Conservation (phyloP, 2,113 vertebrate genomes). For the Garra rufa region DNA sequence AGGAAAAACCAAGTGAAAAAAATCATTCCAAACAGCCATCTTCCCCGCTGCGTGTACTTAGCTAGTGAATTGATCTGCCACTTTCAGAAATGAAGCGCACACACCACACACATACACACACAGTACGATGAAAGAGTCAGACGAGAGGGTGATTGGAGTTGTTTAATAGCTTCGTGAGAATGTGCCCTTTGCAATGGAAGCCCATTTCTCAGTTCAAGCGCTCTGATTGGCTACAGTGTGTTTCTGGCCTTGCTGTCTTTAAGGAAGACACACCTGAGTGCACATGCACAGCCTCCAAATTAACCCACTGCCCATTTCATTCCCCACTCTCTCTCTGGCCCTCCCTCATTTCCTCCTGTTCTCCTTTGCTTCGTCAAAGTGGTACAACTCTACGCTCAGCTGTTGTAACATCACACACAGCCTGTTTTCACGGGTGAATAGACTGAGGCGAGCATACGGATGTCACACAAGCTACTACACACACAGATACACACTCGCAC, state of each 20-base stretch:
- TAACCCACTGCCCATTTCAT: background rate
- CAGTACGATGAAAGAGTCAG: conserved; percentile 9
- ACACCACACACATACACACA: background rate
- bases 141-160: conserved; percentile 5
- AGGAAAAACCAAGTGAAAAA: conserved; percentile 18
- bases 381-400: background rate
- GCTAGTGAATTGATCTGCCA: conserved; percentile 39
- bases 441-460: background rate
- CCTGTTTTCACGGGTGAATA: conserved; percentile 14
- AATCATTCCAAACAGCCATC: conserved; percentile 40
- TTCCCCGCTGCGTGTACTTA: conserved; percentile 22
- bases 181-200: conserved; percentile 30
- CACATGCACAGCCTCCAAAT: conserved; percentile 19
- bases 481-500: conserved; percentile 21
- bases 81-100: conserved; percentile 31
- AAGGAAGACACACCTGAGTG: conserved; percentile 8
- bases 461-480: background rate
- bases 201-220: conserved; percentile 26
- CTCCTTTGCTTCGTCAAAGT: background rate
- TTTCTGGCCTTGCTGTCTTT: conserved; percentile 7
- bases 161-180: conserved; percentile 35
- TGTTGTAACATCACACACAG: background rate
- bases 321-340: background rate
- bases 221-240: conserved; percentile 31
- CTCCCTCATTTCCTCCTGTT: background rate